Base-by-base conservation (phyloP, 2,797 vertebrate genomes). In the Myotis vivesi region DNA sequence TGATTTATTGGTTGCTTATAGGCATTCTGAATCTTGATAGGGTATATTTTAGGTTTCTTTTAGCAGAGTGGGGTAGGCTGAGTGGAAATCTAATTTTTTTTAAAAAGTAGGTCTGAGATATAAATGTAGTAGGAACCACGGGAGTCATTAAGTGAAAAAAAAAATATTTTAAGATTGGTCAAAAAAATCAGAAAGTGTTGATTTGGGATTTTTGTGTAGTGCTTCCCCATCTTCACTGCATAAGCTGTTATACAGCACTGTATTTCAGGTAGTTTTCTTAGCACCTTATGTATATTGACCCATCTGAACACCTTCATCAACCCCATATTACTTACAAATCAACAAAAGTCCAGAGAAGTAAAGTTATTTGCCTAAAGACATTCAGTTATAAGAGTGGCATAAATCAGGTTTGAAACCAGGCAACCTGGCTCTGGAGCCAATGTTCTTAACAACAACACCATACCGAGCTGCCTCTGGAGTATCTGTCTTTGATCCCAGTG, bases 1-100 rank as follows among this genome's bases (percentile, higher is more conserved):
- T 44, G 75, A 94, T 84, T 95, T 89, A 57, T 88, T 95, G 94
- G 91, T 97, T 94, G 8, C 73, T 96, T 94, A 87, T 66, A 95
- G 86, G 93, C 89, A 95, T 87, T 80, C 57, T 96, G 82, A 91
- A 83, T 93, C 89, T 49, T 77, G 15, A 15, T 53, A 7, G 68
- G 1, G 25, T 71, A 30, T 82, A 46, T 75, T 95, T 88, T 44
- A 69, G 51, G 73, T 76, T 95, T 90, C 22, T 92, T 57, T 92
- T 51, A 25, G n/a, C 28, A 79, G 59, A 80, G 38, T 23, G 57
- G 38, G n/a, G 25, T 25, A 94, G 28, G 57, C 3, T 44, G 4
- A 76, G 53, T 57, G 6, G 55, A 87, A 93, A 94, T 66, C 6
- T 77, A 87, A 64, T 46, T 84, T 25, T 55, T 55, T 89, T 66